Evolutionary conservation across 2,888 invertebrate genomes (phyloP).

Genomic region (Schizotus pectinicornis): DNA sequence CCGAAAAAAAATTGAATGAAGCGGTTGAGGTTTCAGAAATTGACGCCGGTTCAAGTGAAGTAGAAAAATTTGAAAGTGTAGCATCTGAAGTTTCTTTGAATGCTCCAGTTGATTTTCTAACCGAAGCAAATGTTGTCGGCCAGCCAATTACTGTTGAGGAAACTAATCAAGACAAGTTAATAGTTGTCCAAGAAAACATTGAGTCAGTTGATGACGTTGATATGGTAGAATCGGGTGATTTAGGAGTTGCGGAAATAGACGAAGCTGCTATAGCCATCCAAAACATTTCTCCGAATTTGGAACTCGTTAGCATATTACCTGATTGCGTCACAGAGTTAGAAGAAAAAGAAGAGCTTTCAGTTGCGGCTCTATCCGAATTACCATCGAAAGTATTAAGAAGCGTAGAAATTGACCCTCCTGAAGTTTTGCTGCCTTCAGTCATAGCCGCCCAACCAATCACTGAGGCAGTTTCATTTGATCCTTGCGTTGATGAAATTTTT

Average conservation of each 20-base stretch:
- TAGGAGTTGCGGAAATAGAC: background rate
- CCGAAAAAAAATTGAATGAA: no score
- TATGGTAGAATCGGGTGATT: background rate
- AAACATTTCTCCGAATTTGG: background rate
- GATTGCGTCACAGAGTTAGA: background rate
- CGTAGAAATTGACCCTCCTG: background rate
- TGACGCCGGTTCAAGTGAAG: no score
- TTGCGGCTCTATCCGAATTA: background rate
- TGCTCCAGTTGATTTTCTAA: no score
- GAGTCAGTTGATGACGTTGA: no score
- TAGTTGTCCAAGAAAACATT: no score
- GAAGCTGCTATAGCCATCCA: background rate
- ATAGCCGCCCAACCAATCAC: background rate
- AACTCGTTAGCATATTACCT: background rate
- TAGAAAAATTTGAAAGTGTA: no score
- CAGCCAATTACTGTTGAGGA: no score
- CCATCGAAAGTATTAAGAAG: background rate
- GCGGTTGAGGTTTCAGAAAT: no score
- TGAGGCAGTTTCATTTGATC: background rate
- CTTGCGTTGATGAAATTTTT: background rate
- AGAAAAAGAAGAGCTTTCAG: background rate
- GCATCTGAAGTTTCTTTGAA: no score
- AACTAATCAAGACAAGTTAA: no score
- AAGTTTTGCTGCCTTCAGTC: constrained; percentile 1
- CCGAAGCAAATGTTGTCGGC: no score